These are phyloP conservation scores for Latrodectus hesperus DNA, from an alignment of 2,888 invertebrate genomes.

Conservation along the genomic window DNA sequence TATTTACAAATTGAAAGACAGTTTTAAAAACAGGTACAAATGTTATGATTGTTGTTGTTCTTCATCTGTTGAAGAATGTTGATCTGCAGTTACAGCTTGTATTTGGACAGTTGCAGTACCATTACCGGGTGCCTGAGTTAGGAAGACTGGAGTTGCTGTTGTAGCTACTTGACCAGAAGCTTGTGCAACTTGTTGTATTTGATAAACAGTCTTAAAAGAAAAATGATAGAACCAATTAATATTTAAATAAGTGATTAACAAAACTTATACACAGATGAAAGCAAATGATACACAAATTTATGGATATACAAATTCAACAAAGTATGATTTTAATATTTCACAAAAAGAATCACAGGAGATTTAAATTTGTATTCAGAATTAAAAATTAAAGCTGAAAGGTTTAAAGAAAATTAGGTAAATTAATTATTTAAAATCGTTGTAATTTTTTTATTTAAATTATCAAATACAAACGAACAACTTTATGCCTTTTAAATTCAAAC, in stretches of 20 bases:
- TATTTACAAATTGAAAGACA: slow-evolving; percentile 43
- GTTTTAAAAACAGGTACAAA: background rate
- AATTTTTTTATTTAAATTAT: too few relatives aligned
- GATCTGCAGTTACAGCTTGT: slow-evolving; percentile 53
- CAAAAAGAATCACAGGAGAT: too few relatives aligned
- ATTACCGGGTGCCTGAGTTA: slow-evolving; percentile 53
- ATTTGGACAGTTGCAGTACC: slow-evolving; percentile 57
- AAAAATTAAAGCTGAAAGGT: too few relatives aligned
- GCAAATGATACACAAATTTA: too few relatives aligned
- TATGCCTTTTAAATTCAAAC: too few relatives aligned
- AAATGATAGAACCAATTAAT: background rate
- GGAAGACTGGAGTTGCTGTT: slow-evolving; percentile 60
- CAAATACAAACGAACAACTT: too few relatives aligned
- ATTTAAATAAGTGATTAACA: background rate
- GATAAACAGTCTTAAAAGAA: slow-evolving; percentile 56
- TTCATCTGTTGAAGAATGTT: slow-evolving; percentile 55
- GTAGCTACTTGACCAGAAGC: slow-evolving; percentile 59
- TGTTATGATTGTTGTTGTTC: slow-evolving; percentile 53
- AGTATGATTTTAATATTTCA: too few relatives aligned
- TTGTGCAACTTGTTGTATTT: slow-evolving; percentile 65
- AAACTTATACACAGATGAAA: background rate
- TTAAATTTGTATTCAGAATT: too few relatives aligned
- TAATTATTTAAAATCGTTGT: too few relatives aligned
- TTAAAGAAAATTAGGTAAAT: too few relatives aligned
- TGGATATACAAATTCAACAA: too few relatives aligned